Conservation (phyloP, 2,113 vertebrate genomes). For the Austrofundulus limnaeus region DNA sequence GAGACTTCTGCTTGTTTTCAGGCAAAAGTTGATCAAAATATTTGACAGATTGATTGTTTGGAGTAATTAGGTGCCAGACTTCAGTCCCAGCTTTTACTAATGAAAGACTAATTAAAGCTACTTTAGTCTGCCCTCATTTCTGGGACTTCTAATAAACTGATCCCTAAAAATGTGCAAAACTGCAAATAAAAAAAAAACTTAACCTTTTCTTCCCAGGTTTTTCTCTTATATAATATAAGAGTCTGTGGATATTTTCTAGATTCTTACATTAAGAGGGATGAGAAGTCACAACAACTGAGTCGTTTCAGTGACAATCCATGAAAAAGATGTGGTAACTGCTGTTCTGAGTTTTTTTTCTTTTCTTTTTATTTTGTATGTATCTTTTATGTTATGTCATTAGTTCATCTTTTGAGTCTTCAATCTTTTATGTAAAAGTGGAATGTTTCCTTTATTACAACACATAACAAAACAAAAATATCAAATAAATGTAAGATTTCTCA, state of each 20-base stretch:
- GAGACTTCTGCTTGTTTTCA: conserved; percentile 4
- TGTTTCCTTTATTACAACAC: not conserved
- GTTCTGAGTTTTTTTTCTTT: not conserved
- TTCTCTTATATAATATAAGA: not conserved
- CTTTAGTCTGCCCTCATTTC: conserved; percentile 8
- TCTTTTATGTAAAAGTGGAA: not conserved
- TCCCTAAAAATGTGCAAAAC: not conserved
- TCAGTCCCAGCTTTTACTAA: conserved; percentile 2
- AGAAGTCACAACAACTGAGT: not conserved
- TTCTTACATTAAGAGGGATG: not conserved
- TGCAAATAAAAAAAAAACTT: not conserved
- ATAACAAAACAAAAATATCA: not conserved
- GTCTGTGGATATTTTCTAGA: not conserved
- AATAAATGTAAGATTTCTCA: not conserved
- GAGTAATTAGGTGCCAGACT: conserved; percentile 26
- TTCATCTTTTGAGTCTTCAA: conserved; percentile 20
- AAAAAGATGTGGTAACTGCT: not conserved
- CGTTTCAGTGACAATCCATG: not conserved
- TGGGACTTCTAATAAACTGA: conserved; percentile 2
- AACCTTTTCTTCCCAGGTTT: not conserved
- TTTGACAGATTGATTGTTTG: not conserved
- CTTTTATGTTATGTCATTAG: not conserved
- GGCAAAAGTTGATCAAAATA: not conserved
- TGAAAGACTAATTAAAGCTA: conserved; percentile 14
- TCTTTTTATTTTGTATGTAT: not conserved